Evolutionary conservation across 2,797 vertebrate species (phyloP).

Genomic region (Oryzias sinensis): DNA sequence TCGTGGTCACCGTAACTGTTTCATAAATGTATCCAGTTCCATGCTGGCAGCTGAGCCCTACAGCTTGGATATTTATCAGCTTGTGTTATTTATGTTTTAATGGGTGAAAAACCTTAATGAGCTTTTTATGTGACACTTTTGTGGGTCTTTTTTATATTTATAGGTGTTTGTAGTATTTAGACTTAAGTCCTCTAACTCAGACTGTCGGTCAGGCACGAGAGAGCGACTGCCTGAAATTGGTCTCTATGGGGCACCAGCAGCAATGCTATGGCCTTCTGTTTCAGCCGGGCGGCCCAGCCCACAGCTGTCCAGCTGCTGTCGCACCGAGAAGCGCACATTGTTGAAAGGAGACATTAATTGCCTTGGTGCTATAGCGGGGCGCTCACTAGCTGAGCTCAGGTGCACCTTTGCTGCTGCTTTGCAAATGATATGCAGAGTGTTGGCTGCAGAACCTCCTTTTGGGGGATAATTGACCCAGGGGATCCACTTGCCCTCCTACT

Average conservation of each 20-base stretch:
- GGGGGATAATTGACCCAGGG: constrained; percentile 79
- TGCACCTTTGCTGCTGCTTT: constrained; percentile 72
- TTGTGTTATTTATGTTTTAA: constrained; percentile 1
- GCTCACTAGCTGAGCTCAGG: constrained; percentile 67
- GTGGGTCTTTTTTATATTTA: constrained; percentile 13
- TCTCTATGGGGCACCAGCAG: constrained; percentile 67
- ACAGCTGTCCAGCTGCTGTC: constrained; percentile 71
- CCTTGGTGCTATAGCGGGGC: constrained; percentile 64
- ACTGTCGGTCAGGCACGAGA: constrained; percentile 34
- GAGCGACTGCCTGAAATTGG: constrained; percentile 67
- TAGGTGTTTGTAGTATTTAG: constrained; percentile 13
- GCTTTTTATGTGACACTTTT: constrained; percentile 2
- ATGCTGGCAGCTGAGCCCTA: too few species aligned
- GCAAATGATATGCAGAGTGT: constrained; percentile 82
- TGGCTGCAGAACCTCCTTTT: constrained; percentile 74
- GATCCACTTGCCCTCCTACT: constrained; percentile 65
- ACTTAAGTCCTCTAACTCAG: constrained; percentile 40
- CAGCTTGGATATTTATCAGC: too few species aligned
- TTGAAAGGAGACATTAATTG: constrained; percentile 80
- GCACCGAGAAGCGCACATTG: constrained; percentile 71
- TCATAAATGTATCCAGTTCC: too few species aligned
- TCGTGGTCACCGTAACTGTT: too few species aligned
- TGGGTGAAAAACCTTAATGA: background rate
- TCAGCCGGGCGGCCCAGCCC: constrained; percentile 49
- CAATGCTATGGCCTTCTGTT: constrained; percentile 47